Evolutionary conservation across 2,797 vertebrate genomes (phyloP), one percentile per base, ranked within the genome.

Genomic region (Macropodus opercularis): DNA sequence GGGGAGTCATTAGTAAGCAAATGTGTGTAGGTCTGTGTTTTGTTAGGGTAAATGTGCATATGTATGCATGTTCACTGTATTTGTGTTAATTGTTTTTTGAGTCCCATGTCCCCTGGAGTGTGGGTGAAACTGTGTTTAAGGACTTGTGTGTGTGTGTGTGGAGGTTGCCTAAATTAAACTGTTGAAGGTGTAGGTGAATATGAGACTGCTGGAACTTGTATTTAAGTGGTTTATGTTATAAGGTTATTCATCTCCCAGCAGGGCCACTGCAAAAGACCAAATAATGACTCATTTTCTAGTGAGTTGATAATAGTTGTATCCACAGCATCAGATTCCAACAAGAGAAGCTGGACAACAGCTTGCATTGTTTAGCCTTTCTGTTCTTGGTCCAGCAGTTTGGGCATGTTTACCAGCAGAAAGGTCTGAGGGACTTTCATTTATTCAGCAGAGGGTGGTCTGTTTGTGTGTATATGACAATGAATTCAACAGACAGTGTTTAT

Each of bases 221-320:
- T 77, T 72, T 77, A 69, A 80, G 77, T 78, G 71, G 52, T 84
- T 79, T 74, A 56, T 76, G 83, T 83, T 82, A 34, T 57, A 56
- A 84, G 80, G 78, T 71, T 86, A 85, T 87, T 88, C 72, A 55
- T 64, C 10, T 85, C 81, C 79, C 77, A 36, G 83, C 27, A 58
- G 87, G 79, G 71, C 40, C 36, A 61, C 78, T 49, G 81, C 75
- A 79, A 88, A 88, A 88, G 80, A 79, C 69, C 85, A 80, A 69
- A 48, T 51, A 75, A 76, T 87, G 87, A 89, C 77, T 89, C 86
- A 88, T 52, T 63, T 65, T 80, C 65, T 19, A 11, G 80, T 79
- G 80, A 85, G 43, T 48, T 51, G 74, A 75, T 64, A 58, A 73
- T 69, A 80, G 85, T 83, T 76, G 81, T 68, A 70, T 81, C 82